Base-by-base conservation (phyloP, 2,797 vertebrate genomes). In the Labroides dimidiatus region DNA sequence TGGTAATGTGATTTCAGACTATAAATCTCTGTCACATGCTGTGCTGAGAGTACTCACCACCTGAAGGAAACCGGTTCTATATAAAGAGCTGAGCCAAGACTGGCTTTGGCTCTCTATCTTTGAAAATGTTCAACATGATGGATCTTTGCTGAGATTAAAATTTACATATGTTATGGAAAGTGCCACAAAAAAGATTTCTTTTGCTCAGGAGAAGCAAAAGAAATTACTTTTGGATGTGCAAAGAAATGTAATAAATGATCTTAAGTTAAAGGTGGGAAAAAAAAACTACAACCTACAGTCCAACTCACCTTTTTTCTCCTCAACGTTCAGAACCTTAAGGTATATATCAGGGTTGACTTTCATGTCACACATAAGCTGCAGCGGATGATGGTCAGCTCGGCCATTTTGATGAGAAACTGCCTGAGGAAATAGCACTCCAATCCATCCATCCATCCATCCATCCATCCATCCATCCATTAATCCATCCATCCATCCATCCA, bases 21-120 rank as follows among this genome's bases (percentile, higher is more conserved):
- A 71, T 83, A 87, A 77, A 79, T 76, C 69, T 78, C 70, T 57
- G 63, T 70, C 57, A 58, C 44, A 74, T 33, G 56, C 64, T 74
- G 74, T 49, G 62, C 50, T 81, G 77, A 79, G 69, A 59, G 73
- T 68, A 68, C 43, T 66, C 59, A 76, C 50, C 62, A 77, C 62
- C 75, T 74, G 69, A 79, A 50, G 57, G 61, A 78, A 79, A 53
- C 36, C 5, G 7, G 48, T 53, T 37, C 50, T 50, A 59, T 41
- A 57, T 61, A 21, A 75, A 63, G 62, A 58, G 50, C 47, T 16
- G 12, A 58, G 57, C 60, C 56, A 54, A 24, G 45, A 51, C n/a
- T 5, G 11, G 37, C 59, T 72, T 62, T 64, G n/a, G 58, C 43
- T 54, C 36, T 0, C 20, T 2, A 16, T n/a, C 15, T 41, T 48